These are phyloP conservation scores for Clusia tigrina DNA, from an alignment of 2,888 invertebrate species.

Conservation along the genomic window DNA sequence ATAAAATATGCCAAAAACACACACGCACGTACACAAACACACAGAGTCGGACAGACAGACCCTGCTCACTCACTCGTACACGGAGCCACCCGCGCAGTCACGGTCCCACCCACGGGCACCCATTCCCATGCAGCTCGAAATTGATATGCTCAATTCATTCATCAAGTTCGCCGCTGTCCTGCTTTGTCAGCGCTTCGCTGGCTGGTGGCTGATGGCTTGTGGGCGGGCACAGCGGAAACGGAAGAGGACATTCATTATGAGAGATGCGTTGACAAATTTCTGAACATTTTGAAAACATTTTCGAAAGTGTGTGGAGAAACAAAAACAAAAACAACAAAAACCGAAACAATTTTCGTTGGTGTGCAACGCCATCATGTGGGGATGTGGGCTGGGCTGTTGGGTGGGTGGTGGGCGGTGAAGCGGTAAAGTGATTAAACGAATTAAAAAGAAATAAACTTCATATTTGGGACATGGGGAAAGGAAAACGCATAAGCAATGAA, in stretches of 20 bases:
- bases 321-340: background rate
- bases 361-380: too few species aligned
- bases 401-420: too few species aligned
- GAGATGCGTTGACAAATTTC: slow-evolving; percentile 23
- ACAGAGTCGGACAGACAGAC: background rate
- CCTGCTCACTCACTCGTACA: too few species aligned
- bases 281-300: slow-evolving; percentile 4
- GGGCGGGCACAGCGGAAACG: slow-evolving; percentile 55
- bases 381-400: too few species aligned
- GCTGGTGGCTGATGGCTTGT: too few species aligned
- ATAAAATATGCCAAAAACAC: background rate
- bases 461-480: background rate
- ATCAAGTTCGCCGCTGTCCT: too few species aligned
- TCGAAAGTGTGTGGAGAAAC: background rate
- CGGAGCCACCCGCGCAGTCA: too few species aligned
- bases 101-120: too few species aligned
- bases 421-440: background rate
- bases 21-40: slow-evolving; percentile 2
- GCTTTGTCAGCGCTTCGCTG: too few species aligned
- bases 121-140: background rate
- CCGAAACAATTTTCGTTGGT: background rate
- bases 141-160: too few species aligned
- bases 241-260: slow-evolving; percentile 48
- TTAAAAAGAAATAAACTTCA: background rate
- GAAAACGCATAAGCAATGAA: background rate